Evolutionary conservation across 2,113 vertebrate genomes (phyloP).

Genomic region (Anas platyrhynchos): DNA sequence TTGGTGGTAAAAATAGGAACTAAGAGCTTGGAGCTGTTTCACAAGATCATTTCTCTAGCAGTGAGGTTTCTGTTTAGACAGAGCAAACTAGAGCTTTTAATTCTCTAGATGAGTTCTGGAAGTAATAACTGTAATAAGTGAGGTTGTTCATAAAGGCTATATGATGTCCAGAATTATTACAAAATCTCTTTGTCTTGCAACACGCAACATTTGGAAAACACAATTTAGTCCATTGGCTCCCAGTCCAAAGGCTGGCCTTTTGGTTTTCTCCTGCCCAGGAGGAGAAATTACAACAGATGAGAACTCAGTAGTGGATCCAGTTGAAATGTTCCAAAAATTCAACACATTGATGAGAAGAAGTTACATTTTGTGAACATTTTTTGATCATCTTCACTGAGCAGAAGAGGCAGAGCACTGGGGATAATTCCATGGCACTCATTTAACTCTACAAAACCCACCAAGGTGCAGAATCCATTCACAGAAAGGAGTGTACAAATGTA

Average conservation of each 20-base stretch:
- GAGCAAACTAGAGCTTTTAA: conserved; percentile 60
- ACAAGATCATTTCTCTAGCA: conserved; percentile 68
- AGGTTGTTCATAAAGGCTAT: conserved; percentile 42
- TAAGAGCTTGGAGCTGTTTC: conserved; percentile 72
- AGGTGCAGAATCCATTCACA: not conserved
- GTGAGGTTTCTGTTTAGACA: conserved; percentile 70
- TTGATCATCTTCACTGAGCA: not conserved
- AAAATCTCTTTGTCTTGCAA: conserved; percentile 46
- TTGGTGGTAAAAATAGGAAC: conserved; percentile 80
- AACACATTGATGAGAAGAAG: not conserved
- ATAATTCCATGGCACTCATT: not conserved
- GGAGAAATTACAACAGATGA: conserved; percentile 41
- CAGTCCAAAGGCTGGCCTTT: not conserved
- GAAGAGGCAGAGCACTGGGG: not conserved
- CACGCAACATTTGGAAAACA: not conserved
- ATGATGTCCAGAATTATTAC: not conserved
- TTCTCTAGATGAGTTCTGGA: conserved; percentile 62
- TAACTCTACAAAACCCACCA: not conserved
- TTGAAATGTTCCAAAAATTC: not conserved
- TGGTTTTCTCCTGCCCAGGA: conserved; percentile 3
- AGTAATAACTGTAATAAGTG: conserved; percentile 70
- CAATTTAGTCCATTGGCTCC: conserved; percentile 25
- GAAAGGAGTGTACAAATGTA: not conserved
- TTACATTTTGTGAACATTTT: not conserved
- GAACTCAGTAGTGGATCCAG: conserved; percentile 11